Base-by-base conservation (phyloP, 1,140 invertebrate species). In the Euwallacea similis region DNA sequence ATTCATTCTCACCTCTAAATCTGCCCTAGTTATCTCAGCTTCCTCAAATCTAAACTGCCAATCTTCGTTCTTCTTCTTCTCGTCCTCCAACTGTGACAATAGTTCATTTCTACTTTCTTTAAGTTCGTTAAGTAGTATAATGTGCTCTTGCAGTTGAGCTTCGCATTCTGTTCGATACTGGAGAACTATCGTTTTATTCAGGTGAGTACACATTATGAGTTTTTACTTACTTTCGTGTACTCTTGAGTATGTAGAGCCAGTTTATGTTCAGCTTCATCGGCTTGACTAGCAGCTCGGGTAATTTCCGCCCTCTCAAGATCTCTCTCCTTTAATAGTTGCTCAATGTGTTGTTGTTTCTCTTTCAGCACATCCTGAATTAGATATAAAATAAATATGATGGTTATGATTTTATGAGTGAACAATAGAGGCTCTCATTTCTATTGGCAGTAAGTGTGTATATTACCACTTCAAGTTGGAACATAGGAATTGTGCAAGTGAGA, bases 291-390 rank as follows among this genome's bases (percentile, higher is more conserved):
- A 50, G 90, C 88, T 81, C 88, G 87, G 7, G 87, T 90, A 79
- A 94, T 85, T 82, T 95, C 93, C 56, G 91, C 88, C 76, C 94
- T 86, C 81, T 97, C 96, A 72, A 97, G 80, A 78, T 98, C 95
- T 65, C 94, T 83, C 80, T 98, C 95, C 70, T 91, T 91, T 80
- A 97, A 87, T 53, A 98, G 84, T 77, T 93, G 89, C 78, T 96
- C 94, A 75, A 98, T 91, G 77, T 98, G 94, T 71, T 93, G 89
- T 79, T 97, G 93, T 81, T 97, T 98, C 81, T 97, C 95, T 80
- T 93, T 92, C 67, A 98, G 83, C 41, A 93, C 84, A 80, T 97
- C 94, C 94, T 98, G 50, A 33, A 58, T 46, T 58, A n/a, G 21
- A 4, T 33, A 33, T 33, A 33, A 33, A 33, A 33, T 33, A 33